Evolutionary conservation across 92 coral and sea anemone genomes (phyloP).

Genomic region (Palythoa grandiflora): DNA sequence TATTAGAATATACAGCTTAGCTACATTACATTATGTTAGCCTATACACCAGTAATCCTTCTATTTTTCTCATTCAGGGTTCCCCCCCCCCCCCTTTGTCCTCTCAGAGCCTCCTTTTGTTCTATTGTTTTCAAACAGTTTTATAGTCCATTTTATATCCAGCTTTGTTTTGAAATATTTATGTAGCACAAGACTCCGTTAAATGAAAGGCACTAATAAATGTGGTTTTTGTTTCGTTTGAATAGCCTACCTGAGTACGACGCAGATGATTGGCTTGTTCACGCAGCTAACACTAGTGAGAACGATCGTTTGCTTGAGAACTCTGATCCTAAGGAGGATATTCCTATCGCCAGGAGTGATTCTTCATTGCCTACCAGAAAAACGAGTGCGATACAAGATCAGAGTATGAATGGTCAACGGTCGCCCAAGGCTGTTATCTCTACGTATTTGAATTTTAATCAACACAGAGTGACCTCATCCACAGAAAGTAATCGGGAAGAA

Average conservation of each 20-base stretch:
- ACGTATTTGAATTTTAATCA: not conserved
- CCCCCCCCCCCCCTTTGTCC: no score
- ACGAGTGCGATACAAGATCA: not conserved
- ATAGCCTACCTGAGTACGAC: constrained; percentile 3
- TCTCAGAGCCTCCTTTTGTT: not conserved
- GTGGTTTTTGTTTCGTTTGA: not conserved
- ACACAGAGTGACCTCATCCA: constrained; percentile 1
- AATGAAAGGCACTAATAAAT: not conserved
- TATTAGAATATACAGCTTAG: no score
- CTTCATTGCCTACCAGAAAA: not conserved
- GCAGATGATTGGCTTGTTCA: constrained; percentile 40
- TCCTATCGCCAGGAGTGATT: not conserved
- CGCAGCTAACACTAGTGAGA: constrained; percentile 9
- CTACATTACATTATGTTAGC: not conserved
- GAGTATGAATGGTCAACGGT: not conserved
- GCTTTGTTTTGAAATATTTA: not conserved
- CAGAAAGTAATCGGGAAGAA: constrained; percentile 20
- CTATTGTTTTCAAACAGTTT: not conserved
- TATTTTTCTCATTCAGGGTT: no score
- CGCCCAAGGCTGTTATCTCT: not conserved
- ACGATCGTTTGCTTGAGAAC: constrained; percentile 19
- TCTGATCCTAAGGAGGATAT: not conserved
- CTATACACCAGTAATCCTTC: not conserved
- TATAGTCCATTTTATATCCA: not conserved
- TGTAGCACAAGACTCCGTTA: not conserved